Evolutionary conservation across 2,113 vertebrate species (phyloP), one percentile per base, ranked within the genome.

Genomic region (Sardina pilchardus): DNA sequence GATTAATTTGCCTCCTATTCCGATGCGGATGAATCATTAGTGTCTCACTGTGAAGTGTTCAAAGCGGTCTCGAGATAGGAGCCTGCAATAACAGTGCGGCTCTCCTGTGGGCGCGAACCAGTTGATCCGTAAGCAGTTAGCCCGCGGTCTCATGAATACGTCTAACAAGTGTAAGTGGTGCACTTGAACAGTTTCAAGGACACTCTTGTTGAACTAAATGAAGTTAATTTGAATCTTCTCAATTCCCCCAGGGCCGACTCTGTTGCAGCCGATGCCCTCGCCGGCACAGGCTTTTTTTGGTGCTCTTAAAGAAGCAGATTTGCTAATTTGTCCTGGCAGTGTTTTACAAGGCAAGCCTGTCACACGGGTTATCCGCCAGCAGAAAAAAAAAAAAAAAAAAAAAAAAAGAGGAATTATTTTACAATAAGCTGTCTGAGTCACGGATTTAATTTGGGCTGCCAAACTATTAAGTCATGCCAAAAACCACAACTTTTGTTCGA

Each of bases 181-280:
- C 92, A 93, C 94, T 93, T 91, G 90, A 93, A 92, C 89, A 26
- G 81, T 91, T 91, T 95, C 94, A 95, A 96, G 93, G 93, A 93
- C 93, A 90, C 93, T 94, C 92, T 91, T 81, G 89, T 92, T 89
- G 93, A 92, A 93, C 92, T 92, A 92, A 95, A 94, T 94, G 92
- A 95, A 95, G 93, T 94, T 95, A 93, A 95, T 95, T 94, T 95
- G 90, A 95, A 93, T 94, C 91, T 81, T 91, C 47, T 84, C 89
- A 88, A 92, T 91, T 93, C 94, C 95, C 95, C 88, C 88, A 92
- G 93, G 93, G 92, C 86, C 83, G 87, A 84, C 90, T 86, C 86
- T 81, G 85, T 89, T 91, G 90, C 93, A 91, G 91, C 86, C 50
- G 91, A 91, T 88, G 91, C 93, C 92, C 91, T 94, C 75, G 89